Evolutionary conservation across 2,113 vertebrate species (phyloP), one percentile per base, ranked within the genome.

Genomic region (Sturnira hondurensis): DNA sequence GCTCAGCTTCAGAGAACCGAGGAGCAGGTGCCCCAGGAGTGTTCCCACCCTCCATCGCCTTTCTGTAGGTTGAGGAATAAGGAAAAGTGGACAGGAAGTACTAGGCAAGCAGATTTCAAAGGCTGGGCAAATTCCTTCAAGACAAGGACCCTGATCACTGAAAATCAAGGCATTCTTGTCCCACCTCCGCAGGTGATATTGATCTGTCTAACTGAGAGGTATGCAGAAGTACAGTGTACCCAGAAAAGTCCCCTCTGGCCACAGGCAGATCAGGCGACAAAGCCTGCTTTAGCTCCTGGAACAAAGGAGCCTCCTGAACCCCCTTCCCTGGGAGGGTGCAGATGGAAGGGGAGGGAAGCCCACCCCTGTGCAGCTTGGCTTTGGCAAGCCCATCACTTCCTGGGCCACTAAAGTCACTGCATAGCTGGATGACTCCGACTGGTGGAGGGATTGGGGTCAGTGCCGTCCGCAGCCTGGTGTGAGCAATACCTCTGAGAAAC

Each of bases 71-170:
- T 65, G 45, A 81, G 67, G 58, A 92, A 70, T 28, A n/a, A n/a
- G 58, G 78, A 70, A 47, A 41, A 70, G 28, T 13, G 41, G 36
- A 36, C 26, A 81, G 26, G 36, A 11, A 47, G 56, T 54, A 73
- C 73, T 74, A 89, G 89, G 41, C 26, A 47, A 81, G 77, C 92
- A 63, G 33, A 47, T 90, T 68, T 84, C 89, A 71, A 93, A 81
- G 65, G 38, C 43, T 22, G 71, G 73, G 80, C n/a, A 45, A 24
- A 43, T 52, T 54, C 82, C n/a, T 87, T 36, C 71, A 65, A n/a
- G 58, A 28, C 63, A 36, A 74, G 70, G 86, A 92, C 83, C 92
- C 85, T 94, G 74, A 86, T 70, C 78, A 11, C 45, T 50, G 86
- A 38, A 26, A 28, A 45, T 4, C 5, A 28, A 76, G 58, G 26